Conservation (phyloP, 2,797 vertebrate species). For the Lagocephalus sceleratus region DNA sequence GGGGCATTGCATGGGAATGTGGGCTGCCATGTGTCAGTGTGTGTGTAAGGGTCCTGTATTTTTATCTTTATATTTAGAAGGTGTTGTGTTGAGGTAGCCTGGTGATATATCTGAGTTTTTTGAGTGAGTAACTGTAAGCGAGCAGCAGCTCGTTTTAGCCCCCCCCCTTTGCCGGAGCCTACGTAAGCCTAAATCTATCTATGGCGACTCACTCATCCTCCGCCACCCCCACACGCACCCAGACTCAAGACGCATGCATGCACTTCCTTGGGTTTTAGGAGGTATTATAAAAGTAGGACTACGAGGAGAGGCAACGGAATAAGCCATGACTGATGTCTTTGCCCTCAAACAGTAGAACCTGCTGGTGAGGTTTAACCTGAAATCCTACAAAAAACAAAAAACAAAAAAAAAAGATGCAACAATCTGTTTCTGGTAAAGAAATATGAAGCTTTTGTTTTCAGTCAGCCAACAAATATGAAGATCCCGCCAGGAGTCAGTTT, state of each 20-base stretch:
- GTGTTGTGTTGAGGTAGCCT: conserved; percentile 1
- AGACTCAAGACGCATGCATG: conserved; percentile 16
- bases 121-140: conserved; percentile 46
- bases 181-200: conserved; percentile 61
- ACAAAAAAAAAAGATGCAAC: not conserved
- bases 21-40: conserved; percentile 27
- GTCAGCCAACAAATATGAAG: not conserved
- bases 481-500: conserved; percentile 8
- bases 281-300: not conserved
- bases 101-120: conserved; percentile 15
- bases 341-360: conserved; percentile 27
- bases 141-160: conserved; percentile 49
- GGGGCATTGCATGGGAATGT: conserved; percentile 13
- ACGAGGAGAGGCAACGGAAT: conserved; percentile 19
- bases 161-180: conserved; percentile 39
- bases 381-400: no score
- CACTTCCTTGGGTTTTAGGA: conserved; percentile 25
- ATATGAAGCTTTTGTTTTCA: not conserved
- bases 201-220: conserved; percentile 56
- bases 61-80: conserved; percentile 38
- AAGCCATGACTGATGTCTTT: conserved; percentile 23
- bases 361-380: conserved; percentile 34
- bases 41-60: conserved; percentile 21
- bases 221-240: conserved; percentile 44
- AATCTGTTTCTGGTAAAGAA: not conserved